Evolutionary conservation across 2,113 vertebrate species (phyloP), one percentile per base, ranked within the genome.

Genomic region (Noctilio leporinus): DNA sequence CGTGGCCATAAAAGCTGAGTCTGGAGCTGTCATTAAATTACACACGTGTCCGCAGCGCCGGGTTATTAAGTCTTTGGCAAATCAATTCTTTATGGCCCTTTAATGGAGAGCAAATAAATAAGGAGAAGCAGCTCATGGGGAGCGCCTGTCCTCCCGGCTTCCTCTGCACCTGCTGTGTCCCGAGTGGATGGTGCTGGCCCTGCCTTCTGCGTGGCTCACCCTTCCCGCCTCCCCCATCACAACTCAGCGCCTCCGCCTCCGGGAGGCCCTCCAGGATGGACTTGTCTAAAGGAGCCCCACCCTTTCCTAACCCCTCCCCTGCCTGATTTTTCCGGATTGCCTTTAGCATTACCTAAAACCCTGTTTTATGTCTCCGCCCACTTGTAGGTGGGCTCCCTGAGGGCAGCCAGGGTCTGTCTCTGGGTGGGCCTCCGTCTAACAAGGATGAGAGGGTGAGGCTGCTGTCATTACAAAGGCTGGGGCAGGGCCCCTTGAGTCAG

Each of bases 51-150:
- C 92, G 77, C 86, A 91, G 88, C 7, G 40, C 59, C 64, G 45
- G 76, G 47, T 95, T 96, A 87, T 64, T 97, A 96, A 96, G 96
- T 77, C 95, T 97, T 95, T 81, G 94, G 72, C 7, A 64, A 93
- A 93, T 97, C 94, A 78, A 64, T 86, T 95, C 30, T 94, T 97
- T 95, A 97, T 78, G 92, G 91, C 82, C 92, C 95, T 96, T 97
- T 96, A 96, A 73, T 97, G 94, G 97, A 86, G 93, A 92, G 86
- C 1, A 40, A 84, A 91, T 95, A 87, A 72, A 92, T 59, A 49
- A 94, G 75, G 81, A 96, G 93, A 94, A 14, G 35, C n/a, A 47
- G 33, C 69, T 75, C 40, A 0, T 9, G 72, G 16, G 8, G 43
- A 33, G 72, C n/a, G 51, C 55, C 40, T 12, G 30, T 5, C 51